Evolutionary conservation across 2,797 vertebrate genomes (phyloP).

Genomic region (Siniperca obscura): DNA sequence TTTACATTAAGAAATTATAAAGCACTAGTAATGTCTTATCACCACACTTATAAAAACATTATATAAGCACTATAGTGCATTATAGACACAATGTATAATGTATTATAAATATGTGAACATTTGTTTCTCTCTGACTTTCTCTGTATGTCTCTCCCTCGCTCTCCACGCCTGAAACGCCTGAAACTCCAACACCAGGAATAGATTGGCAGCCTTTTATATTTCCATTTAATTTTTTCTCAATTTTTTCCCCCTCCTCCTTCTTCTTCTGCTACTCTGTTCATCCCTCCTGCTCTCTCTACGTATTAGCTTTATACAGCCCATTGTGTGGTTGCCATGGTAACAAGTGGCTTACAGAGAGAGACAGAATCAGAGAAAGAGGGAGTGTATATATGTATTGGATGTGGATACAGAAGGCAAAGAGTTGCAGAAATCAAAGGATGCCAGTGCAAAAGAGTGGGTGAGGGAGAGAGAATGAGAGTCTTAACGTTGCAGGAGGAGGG

Average conservation of each 20-base stretch:
- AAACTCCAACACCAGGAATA: conserved; percentile 69
- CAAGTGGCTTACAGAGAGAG: conserved; percentile 74
- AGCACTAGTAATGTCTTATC: neutral
- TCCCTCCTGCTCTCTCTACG: conserved; percentile 69
- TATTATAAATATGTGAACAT: conserved; percentile 7
- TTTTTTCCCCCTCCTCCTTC: conserved; percentile 25
- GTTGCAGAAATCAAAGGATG: conserved; percentile 74
- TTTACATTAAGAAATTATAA: neutral
- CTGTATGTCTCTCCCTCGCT: conserved; percentile 7
- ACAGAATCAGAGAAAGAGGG: conserved; percentile 42
- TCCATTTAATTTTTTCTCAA: conserved; percentile 58
- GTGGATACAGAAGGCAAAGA: conserved; percentile 71
- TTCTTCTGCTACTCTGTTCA: conserved; percentile 51
- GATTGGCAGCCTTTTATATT: conserved; percentile 67
- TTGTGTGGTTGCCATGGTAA: conserved; percentile 89
- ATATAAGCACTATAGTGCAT: conserved; percentile 1
- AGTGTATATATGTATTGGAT: conserved; percentile 53
- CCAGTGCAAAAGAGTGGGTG: conserved; percentile 67
- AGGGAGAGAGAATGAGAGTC: conserved; percentile 51
- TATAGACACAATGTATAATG: neutral
- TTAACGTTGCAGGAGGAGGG: conserved; percentile 33
- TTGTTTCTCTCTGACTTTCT: neutral
- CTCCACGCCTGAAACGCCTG: conserved; percentile 31
- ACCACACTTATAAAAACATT: conserved; percentile 13
- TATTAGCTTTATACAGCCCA: conserved; percentile 83